Evolutionary conservation across 2,888 invertebrate genomes (phyloP), one percentile per base, ranked within the genome.

Genomic region (Euzetes globulus): DNA sequence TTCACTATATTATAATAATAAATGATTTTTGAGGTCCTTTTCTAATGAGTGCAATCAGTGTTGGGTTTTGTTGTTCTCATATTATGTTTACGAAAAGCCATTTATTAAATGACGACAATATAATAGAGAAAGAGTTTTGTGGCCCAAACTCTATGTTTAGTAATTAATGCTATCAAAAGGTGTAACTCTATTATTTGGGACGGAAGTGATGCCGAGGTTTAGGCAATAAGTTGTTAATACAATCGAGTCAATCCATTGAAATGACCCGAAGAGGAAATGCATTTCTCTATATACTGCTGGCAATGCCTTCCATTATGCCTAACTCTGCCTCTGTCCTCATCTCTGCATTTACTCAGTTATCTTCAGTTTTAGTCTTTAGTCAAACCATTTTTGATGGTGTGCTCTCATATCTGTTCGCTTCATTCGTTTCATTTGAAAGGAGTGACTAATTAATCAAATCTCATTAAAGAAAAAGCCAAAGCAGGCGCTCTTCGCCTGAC

Each of bases 391-490:
- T n/a, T 58, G 17, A 58, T 55, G 47, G 11, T 11, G 19, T 9
- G n/a, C 68, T 47, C 22, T 70, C 70, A 45, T 70, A 70, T 70
- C 41, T n/a, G 19, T 47, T 19, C 17, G 45, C 11, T 41, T 63
- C 41, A 37, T 50, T 55, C 41, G 41, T 41, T 41, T 41, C 41
- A 65, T 17, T 50, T 65, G 25, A 68, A 75, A 37, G 75, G 47
- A 65, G 60, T 63, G 55, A 71, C 63, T 73, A 73, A 76, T 76
- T 72, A 76, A 75, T 75, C 76, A 75, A 76, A 76, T 73, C 75
- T 72, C 75, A 71, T 60, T 71, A 75, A 72, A 72, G 75, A 72
- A 75, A 75, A 33, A 50, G 25, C 13, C 13, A 60, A 60, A 22
- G 27, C 58, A 33, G 22, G 27, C 58, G 50, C 50, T 73, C 65